phyloP scores from a whole-genome alignment of 2,113 vertebrate genomes.

The Hypomesus transpacificus region DNA sequence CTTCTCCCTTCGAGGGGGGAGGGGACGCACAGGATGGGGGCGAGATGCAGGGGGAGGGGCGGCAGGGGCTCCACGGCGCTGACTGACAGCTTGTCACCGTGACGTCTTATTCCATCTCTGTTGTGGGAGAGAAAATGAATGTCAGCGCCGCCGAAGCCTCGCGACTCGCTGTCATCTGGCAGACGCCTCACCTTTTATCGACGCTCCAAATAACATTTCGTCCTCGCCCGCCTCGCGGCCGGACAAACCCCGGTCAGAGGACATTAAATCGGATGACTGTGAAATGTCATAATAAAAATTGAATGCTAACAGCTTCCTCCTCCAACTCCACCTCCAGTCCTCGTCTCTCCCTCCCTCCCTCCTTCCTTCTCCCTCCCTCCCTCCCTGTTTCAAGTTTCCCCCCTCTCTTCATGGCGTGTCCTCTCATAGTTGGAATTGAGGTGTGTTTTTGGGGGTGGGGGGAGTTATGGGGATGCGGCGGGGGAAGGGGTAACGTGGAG shows the following conservation, averaged over 20 bases:
- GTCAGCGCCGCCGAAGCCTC: constrained; percentile 85
- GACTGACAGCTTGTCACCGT: constrained; percentile 95
- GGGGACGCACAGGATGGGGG: constrained; percentile 57
- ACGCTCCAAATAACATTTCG: constrained; percentile 92
- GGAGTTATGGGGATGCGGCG: background rate
- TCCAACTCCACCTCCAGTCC: constrained; percentile 76
- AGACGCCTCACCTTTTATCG: constrained; percentile 96
- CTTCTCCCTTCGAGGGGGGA: constrained; percentile 39
- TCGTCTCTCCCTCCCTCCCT: constrained; percentile 73
- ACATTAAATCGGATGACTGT: constrained; percentile 91
- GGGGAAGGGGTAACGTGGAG: constrained; percentile 61
- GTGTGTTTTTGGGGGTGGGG: background rate
- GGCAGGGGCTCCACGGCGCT: constrained; percentile 66
- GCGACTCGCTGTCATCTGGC: constrained; percentile 95
- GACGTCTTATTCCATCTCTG: constrained; percentile 96
- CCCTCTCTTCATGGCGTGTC: background rate
- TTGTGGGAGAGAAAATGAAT: constrained; percentile 97
- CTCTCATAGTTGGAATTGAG: too few relatives aligned
- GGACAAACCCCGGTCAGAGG: constrained; percentile 88
- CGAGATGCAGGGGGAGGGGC: constrained; percentile 57
- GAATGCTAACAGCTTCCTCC: constrained; percentile 88
- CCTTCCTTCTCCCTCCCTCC: constrained; percentile 33
- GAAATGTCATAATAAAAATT: constrained; percentile 92
- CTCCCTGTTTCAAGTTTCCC: constrained; percentile 4
- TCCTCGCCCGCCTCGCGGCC: constrained; percentile 85